Conservation (phyloP, 2,888 invertebrate species). For the Melanchra persicariae region DNA sequence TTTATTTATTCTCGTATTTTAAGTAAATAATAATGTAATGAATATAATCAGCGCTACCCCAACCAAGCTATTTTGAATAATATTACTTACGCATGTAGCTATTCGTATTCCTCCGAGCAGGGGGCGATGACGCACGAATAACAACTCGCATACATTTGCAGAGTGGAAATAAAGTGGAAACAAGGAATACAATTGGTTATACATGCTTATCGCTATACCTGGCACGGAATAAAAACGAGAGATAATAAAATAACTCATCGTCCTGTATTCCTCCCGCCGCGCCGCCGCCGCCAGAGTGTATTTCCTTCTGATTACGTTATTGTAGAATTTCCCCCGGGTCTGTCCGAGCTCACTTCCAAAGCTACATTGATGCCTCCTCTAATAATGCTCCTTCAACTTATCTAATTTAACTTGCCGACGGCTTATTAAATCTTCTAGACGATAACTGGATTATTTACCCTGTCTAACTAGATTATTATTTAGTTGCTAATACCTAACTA, state of each 20-base stretch:
- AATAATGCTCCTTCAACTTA: conserved; percentile 69
- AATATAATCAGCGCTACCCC: conserved; percentile 40
- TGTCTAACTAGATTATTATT: conserved; percentile 52
- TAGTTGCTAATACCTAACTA: conserved; percentile 34
- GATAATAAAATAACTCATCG: conserved; percentile 49
- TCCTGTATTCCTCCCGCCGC: conserved; percentile 45
- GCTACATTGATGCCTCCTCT: conserved; percentile 59
- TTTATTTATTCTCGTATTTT: conserved; percentile 24
- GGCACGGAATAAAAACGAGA: conserved; percentile 39
- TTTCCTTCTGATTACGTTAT: conserved; percentile 63
- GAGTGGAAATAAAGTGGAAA: conserved; percentile 38
- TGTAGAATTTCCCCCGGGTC: conserved; percentile 73
- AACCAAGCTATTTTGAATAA: conserved; percentile 52
- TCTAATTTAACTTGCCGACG: conserved; percentile 71
- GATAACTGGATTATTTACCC: conserved; percentile 54
- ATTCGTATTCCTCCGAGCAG: conserved; percentile 42
- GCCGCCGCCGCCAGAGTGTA: too few relatives aligned
- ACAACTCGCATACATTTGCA: conserved; percentile 27
- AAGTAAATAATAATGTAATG: conserved; percentile 39
- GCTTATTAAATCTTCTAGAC: conserved; percentile 61
- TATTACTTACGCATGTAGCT: conserved; percentile 54
- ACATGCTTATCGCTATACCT: conserved; percentile 33
- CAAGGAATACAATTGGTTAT: conserved; percentile 28
- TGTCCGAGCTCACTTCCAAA: conserved; percentile 61
- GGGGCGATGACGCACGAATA: conserved; percentile 50